A percentile compares a stretch with the other conserved stretches of the same genome.
phyloP scores from a whole-genome alignment of 2,113 vertebrate genomes.

The Sapajus apella region DNA sequence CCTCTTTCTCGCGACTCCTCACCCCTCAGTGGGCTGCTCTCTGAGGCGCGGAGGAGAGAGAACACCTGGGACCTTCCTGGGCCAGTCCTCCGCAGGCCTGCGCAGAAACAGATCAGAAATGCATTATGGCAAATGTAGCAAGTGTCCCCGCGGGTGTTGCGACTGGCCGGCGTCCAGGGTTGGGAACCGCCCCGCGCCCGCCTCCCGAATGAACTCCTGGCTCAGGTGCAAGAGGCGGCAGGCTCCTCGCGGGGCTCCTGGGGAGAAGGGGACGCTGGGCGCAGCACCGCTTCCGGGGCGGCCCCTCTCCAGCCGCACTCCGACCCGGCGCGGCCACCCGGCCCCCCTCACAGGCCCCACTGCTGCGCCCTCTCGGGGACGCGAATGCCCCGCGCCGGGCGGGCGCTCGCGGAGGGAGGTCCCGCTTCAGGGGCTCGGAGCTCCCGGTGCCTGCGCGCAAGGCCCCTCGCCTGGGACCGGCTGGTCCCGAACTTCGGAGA shows the following conservation, averaged over 20 bases:
- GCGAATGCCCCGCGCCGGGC: neutral
- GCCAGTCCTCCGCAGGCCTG: constrained; percentile 49
- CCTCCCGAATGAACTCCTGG: neutral
- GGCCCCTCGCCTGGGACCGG: neutral
- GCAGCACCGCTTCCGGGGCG: neutral
- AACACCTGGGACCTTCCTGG: neutral
- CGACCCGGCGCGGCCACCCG: neutral
- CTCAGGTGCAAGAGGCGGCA: neutral
- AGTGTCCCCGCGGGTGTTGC: neutral
- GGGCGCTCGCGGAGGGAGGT: neutral
- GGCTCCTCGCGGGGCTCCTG: neutral
- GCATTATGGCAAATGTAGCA: neutral
- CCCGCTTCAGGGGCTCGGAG: neutral
- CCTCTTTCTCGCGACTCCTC: neutral
- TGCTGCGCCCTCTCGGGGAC: neutral
- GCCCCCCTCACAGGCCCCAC: neutral
- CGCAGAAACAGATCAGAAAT: constrained; percentile 29
- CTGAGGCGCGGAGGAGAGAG: neutral
- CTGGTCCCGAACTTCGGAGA: neutral
- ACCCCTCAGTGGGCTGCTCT: neutral
- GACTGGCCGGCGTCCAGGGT: neutral
- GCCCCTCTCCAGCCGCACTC: neutral
- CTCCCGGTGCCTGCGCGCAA: neutral
- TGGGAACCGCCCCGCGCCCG: neutral
- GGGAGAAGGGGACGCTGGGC: neutral